These are phyloP conservation scores for Urocynchramus pylzowi DNA, from an alignment of 2,113 vertebrate species.

Conservation along the genomic window DNA sequence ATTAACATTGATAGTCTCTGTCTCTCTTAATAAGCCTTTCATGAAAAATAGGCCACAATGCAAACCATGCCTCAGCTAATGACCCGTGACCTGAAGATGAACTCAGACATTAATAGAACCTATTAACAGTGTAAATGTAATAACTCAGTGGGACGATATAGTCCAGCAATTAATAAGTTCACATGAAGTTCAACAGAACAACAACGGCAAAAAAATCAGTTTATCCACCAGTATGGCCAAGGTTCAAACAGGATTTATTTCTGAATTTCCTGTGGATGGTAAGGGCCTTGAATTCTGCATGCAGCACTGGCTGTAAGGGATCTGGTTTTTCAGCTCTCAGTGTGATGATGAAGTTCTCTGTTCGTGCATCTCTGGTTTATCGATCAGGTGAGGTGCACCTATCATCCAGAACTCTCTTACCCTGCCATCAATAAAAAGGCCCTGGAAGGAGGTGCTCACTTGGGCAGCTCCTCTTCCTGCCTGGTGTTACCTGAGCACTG, in stretches of 20 bases:
- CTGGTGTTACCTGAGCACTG: background rate
- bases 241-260: slow-evolving; percentile 17
- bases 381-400: background rate
- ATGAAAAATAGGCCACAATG: slow-evolving; percentile 63
- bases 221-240: slow-evolving; percentile 13
- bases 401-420: background rate
- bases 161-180: slow-evolving; percentile 65
- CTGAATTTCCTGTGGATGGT: slow-evolving; percentile 8
- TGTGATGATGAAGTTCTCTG: background rate
- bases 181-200: slow-evolving; percentile 58
- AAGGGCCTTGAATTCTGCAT: background rate
- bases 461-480: background rate
- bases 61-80: slow-evolving; percentile 50
- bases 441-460: background rate
- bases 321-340: background rate
- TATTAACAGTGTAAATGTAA: slow-evolving; percentile 64
- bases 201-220: background rate
- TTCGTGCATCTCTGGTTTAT: background rate
- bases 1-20: slow-evolving; percentile 56
- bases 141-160: slow-evolving; percentile 30
- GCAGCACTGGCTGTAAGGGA: background rate
- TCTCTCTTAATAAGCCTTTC: slow-evolving; percentile 62
- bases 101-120: slow-evolving; percentile 62
- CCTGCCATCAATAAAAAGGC: background rate
- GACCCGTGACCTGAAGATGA: slow-evolving; percentile 57